These are phyloP conservation scores for Morone saxatilis DNA, from an alignment of 2,113 vertebrate species.

Conservation along the genomic window DNA sequence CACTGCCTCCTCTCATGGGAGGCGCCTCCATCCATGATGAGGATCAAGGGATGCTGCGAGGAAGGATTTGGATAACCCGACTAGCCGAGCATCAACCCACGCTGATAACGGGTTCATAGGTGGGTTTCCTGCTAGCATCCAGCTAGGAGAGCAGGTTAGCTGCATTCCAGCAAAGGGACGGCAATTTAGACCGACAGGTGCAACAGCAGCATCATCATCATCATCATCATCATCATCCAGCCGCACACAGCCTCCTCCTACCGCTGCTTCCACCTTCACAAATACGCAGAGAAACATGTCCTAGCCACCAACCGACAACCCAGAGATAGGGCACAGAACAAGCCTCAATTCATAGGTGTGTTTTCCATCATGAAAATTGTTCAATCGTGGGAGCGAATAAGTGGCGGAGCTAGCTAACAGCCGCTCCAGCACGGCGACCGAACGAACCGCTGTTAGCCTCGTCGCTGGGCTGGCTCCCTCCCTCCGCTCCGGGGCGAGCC, in stretches of 20 bases:
- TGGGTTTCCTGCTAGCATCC: constrained; percentile 32
- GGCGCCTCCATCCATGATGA: constrained; percentile 62
- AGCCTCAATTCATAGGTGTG: background rate
- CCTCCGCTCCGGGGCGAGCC: background rate
- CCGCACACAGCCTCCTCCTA: constrained; percentile 15
- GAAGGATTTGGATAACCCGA: constrained; percentile 3
- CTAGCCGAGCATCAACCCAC: constrained; percentile 8
- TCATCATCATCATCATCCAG: constrained; percentile 48
- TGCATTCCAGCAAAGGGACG: constrained; percentile 63
- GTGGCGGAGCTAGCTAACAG: constrained; percentile 50
- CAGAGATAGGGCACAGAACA: background rate
- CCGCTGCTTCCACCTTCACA: constrained; percentile 10
- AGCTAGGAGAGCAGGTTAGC: constrained; percentile 40
- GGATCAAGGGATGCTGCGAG: constrained; percentile 38
- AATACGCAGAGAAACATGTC: background rate
- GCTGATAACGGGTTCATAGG: background rate
- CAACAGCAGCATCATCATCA: constrained; percentile 62
- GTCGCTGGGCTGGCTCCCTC: constrained; percentile 30
- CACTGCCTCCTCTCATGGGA: constrained; percentile 52
- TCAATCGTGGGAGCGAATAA: constrained; percentile 18
- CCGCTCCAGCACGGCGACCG: constrained; percentile 17
- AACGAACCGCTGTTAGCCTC: constrained; percentile 46
- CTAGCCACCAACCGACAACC: no score
- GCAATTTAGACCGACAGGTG: constrained; percentile 72
- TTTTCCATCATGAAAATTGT: background rate